Evolutionary conservation across 1,140 invertebrate genomes (phyloP).

Genomic region (Cydia amplana): DNA sequence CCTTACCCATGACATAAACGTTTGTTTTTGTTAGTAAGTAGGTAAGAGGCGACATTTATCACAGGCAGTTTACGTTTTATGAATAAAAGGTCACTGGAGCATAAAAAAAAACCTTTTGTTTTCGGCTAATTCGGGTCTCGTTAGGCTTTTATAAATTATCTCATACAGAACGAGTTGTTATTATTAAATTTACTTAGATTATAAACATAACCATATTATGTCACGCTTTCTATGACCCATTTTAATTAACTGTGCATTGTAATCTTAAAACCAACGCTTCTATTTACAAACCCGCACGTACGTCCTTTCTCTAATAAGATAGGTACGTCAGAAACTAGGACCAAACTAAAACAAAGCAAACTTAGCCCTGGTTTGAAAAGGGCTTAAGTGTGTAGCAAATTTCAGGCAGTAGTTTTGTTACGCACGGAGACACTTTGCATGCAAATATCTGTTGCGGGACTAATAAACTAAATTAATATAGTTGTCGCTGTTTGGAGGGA

Average conservation of each 20-base stretch:
- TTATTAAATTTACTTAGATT: no score
- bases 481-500: background rate
- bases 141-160: background rate
- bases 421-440: slow-evolving; percentile 11
- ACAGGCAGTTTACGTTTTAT: no score
- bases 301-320: slow-evolving; percentile 3
- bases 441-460: background rate
- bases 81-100: no score
- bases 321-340: background rate
- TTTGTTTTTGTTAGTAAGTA: no score
- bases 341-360: background rate
- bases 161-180: background rate
- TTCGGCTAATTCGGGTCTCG: no score
- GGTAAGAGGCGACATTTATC: no score
- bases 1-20: no score
- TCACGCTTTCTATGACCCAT: background rate
- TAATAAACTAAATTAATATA: slow-evolving; percentile 22
- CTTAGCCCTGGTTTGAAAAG: background rate
- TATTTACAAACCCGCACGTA: background rate
- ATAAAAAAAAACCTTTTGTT: no score
- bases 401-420: background rate
- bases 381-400: background rate
- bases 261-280: background rate
- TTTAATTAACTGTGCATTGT: background rate
- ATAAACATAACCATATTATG: background rate